Percentiles rank a stretch among this genome's conserved stretches.
phyloP scores from a whole-genome alignment of 2,113 vertebrate species.

The Nymphicus hollandicus region DNA sequence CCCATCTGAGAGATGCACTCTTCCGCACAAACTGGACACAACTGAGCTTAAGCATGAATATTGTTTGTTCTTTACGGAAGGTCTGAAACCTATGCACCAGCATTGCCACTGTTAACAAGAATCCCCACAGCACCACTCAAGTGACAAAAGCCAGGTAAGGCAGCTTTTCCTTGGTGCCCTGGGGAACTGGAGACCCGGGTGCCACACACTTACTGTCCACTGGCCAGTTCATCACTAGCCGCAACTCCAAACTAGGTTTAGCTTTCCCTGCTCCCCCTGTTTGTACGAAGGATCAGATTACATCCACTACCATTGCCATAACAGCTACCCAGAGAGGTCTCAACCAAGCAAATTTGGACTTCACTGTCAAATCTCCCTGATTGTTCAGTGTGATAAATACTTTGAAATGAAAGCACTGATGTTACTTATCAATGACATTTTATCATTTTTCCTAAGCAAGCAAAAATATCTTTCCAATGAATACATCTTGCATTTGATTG shows the following conservation, averaged over 20 bases:
- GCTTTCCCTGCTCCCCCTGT: neutral
- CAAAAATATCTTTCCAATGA: neutral
- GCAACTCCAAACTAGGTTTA: neutral
- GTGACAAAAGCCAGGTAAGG: neutral
- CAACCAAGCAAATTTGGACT: neutral
- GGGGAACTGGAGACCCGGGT: neutral
- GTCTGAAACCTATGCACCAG: neutral
- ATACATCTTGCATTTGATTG: neutral
- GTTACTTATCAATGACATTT: neutral
- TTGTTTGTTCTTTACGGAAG: neutral
- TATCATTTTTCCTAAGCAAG: neutral
- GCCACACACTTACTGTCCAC: neutral
- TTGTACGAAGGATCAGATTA: neutral
- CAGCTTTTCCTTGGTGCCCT: neutral
- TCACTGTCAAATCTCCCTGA: neutral
- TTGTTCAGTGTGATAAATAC: neutral
- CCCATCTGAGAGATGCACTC: rapidly evolving
- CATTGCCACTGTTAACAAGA: neutral
- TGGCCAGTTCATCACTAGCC: too few relatives aligned
- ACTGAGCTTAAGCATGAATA: neutral
- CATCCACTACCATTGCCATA: neutral
- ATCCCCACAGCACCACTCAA: rapidly evolving
- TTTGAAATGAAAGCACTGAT: neutral
- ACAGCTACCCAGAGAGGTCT: neutral
- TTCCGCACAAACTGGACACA: neutral